These are phyloP conservation scores for Cotesia vestalis DNA, from an alignment of 1,140 invertebrate genomes.

Conservation along the genomic window DNA sequence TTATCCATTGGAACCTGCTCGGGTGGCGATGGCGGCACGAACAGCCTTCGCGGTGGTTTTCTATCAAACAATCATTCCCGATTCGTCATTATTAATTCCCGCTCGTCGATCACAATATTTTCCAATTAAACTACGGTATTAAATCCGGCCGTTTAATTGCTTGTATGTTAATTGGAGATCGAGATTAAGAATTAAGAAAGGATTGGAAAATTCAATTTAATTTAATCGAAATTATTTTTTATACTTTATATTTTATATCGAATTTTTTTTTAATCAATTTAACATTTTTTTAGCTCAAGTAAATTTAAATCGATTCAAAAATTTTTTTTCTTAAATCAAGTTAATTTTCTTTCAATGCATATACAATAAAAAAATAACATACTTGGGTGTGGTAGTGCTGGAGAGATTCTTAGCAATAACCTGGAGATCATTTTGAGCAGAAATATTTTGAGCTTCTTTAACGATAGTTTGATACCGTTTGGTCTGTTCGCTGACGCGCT, in stretches of 20 bases:
- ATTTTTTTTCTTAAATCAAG: too few relatives aligned
- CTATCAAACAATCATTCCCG: slow-evolving; percentile 25
- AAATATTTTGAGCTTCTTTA: slow-evolving; percentile 53
- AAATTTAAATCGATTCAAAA: too few relatives aligned
- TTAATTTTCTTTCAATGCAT: too few relatives aligned
- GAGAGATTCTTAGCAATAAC: slow-evolving; percentile 53
- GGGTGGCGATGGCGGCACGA: slow-evolving; percentile 58
- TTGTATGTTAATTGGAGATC: too few relatives aligned
- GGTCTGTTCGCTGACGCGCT: slow-evolving; percentile 53
- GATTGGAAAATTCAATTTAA: too few relatives aligned
- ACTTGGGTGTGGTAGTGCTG: slow-evolving; percentile 45
- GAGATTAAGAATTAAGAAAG: too few relatives aligned
- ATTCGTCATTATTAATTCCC: not conserved
- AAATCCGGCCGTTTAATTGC: too few relatives aligned
- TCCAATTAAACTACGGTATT: too few relatives aligned
- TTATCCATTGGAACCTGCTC: slow-evolving; percentile 56
- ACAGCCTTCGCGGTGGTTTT: slow-evolving; percentile 57
- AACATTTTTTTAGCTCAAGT: too few relatives aligned
- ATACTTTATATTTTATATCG: too few relatives aligned
- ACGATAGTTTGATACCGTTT: slow-evolving; percentile 54
- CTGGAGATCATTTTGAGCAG: slow-evolving; percentile 56
- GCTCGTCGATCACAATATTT: not conserved
- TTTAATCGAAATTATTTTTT: too few relatives aligned
- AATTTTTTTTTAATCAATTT: too few relatives aligned
- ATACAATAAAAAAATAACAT: not conserved